Evolutionary conservation across 2,888 invertebrate genomes (phyloP), one percentile per base, ranked within the genome.

Genomic region (Tryphoninae sp.): DNA sequence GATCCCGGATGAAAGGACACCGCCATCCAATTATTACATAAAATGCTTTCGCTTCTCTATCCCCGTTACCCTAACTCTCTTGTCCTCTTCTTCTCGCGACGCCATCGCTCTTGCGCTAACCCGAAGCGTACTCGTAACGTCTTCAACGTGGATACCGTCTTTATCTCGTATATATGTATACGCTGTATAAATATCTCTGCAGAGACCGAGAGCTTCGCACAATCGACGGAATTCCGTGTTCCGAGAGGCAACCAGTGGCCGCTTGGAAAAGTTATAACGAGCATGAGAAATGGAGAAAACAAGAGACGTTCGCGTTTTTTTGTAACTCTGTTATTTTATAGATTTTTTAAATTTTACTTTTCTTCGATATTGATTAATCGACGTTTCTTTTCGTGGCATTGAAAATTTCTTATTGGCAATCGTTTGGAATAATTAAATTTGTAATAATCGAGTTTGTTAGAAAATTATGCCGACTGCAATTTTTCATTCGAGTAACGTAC

Each of bases 1-100:
- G 84, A 84, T 67, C 80, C 84, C 86, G 74, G 89, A 90, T 90
- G 89, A 90, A 90, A 90, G 89, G 90, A 90, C 86, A 88, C 90
- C 90, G 89, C 87, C 89, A 88, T 90, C 90, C 90, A 91, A 91
- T 90, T 90, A 90, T 90, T 89, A 88, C 88, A 89, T 90, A 89
- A 91, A 90, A 90, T 88, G 85, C 88, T 88, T 87, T 89, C 87
- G 83, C 82, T 74, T 85, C 87, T 86, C 85, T 6, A 33, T 85
- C 80, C 84, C 84, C 81, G 83, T 84, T 85, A 82, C 81, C 64
- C 78, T 76, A 13, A 69, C 79, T 69, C 69, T 64, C 53, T 55
- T 58, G 51, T 19, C 67, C 62, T 80, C 71, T 13, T 22, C 55
- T 55, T 55, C 55, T 73, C 65, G 68, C 42, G 42, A 33, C 26